Base-by-base conservation (phyloP, 2,113 vertebrate genomes). In the Cyphomyrus plagiostoma region DNA sequence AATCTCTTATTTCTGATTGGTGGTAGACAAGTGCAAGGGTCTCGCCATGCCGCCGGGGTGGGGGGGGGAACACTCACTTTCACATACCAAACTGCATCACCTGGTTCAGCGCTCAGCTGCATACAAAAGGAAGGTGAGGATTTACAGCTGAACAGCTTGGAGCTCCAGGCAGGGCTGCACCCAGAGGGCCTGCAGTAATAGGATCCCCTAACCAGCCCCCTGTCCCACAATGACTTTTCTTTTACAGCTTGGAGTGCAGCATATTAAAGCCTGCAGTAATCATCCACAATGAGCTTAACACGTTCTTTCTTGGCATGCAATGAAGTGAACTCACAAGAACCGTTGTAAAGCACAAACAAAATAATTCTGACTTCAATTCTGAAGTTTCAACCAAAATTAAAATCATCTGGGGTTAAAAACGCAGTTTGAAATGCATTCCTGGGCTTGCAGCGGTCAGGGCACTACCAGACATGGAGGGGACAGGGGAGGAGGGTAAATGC, bases 31-130 rank as follows among this genome's bases (percentile, higher is more conserved):
- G 35, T 4, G 0, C 56, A 49, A 50, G 13, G 89, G 91, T 77
- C 91, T 62, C 46, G 89, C 56, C 88, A 53, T 74, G 89, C 83
- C 11, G 42, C 35, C 48, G 21, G 15, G 70, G n/a, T n/a, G n/a
- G 35, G 4, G 30, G 35, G 35, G 35, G 35, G 35, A 35, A 77
- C 9, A 13, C 86, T 88, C 70, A 26, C 26, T 89, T 21, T 83
- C 88, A 82, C 58, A 45, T 46, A 88, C 45, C 66, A 50, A 49
- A 91, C 84, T 50, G 50, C 50, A 53, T 88, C 88, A 70, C 88
- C 88, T 48, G 90, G 88, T 42, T 62, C 46, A 87, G 19, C 0
- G 26, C 53, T 58, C 62, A 90, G 56, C 66, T 45, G 9, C 45
- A 11, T 86, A 89, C 66, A 88, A 89, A 88, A n/a, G 45, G 46